A percentile compares a stretch with the other conserved stretches of the same genome.
Evolutionary conservation across 1,140 invertebrate genomes (phyloP).

Genomic region (Nasonia giraulti): DNA sequence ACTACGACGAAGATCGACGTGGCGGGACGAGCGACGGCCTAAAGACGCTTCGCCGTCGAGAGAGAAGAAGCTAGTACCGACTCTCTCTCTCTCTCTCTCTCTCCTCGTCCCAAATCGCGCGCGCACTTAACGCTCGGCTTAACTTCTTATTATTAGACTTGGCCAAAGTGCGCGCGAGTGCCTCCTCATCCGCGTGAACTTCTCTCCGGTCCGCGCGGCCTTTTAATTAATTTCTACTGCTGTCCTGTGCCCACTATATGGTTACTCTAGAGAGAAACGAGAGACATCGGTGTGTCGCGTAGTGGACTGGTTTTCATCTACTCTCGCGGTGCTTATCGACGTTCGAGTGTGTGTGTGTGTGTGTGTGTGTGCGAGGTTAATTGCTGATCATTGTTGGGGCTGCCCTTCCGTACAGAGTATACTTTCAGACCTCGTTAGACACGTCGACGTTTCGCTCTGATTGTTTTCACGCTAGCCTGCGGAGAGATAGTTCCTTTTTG

Average conservation of each 20-base stretch:
- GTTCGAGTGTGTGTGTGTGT: too few species aligned
- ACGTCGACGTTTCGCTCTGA: too few species aligned
- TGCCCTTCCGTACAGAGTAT: too few species aligned
- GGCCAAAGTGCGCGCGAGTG: slow-evolving; percentile 56
- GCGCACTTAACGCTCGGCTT: slow-evolving; percentile 56
- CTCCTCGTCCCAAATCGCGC: slow-evolving; percentile 30
- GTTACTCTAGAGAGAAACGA: not conserved
- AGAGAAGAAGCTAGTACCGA: not conserved
- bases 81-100: not conserved
- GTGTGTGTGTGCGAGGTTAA: slow-evolving; percentile 32
- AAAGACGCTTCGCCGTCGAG: slow-evolving; percentile 16
- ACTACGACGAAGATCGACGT: not conserved
- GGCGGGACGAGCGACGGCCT: slow-evolving; percentile 21
- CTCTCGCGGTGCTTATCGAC: too few species aligned
- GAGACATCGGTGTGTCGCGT: not conserved
- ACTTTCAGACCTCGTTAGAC: too few species aligned
- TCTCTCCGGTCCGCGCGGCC: slow-evolving; percentile 51
- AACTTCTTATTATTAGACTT: slow-evolving; percentile 71
- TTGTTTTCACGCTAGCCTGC: too few species aligned
- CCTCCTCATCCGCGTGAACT: slow-evolving; percentile 55
- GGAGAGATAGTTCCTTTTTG: too few species aligned
- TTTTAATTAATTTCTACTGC: slow-evolving; percentile 61
- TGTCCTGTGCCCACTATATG: not conserved
- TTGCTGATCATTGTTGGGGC: slow-evolving; percentile 42
- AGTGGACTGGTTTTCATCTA: too few species aligned